phyloP scores from a whole-genome alignment of 30 jellyfish, hydroid and myxozoan species.

The Cassiopea andromeda region DNA sequence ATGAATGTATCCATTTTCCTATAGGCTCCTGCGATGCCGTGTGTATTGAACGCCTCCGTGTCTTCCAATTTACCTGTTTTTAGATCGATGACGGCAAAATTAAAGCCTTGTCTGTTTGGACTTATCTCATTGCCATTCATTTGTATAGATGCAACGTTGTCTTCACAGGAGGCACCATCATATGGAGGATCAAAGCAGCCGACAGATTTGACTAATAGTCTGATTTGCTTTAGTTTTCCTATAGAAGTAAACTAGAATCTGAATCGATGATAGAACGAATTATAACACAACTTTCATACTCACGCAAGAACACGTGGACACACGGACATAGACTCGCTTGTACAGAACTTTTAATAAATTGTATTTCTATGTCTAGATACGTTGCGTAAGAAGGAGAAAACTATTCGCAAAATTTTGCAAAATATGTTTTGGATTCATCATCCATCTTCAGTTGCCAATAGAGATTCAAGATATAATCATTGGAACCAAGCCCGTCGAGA shows the following conservation, averaged over 20 bases:
- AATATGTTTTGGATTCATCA: too few species aligned
- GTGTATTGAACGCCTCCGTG: conserved; percentile 85
- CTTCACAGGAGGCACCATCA: conserved; percentile 94
- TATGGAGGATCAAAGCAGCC: conserved; percentile 99
- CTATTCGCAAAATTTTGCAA: too few species aligned
- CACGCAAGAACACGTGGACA: too few species aligned
- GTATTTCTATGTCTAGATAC: too few species aligned
- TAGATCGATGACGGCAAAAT: conserved; percentile 88
- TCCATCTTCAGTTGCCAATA: too few species aligned
- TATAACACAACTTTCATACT: too few species aligned
- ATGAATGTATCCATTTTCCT: conserved; percentile 71
- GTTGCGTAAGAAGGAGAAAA: too few species aligned
- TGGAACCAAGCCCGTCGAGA: too few species aligned
- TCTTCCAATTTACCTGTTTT: conserved; percentile 83
- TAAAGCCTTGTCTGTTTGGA: conserved; percentile 92
- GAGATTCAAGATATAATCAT: too few species aligned
- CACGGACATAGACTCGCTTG: too few species aligned
- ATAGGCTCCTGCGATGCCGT: conserved; percentile 98
- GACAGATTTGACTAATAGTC: conserved; percentile 69
- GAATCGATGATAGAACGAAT: background rate
- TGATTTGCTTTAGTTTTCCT: conserved; percentile 49
- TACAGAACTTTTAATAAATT: too few species aligned
- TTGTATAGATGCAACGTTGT: conserved; percentile 90
- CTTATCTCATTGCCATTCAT: conserved; percentile 90
- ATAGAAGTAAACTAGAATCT: background rate